Percentiles rank a stretch among this genome's conserved stretches.
Evolutionary conservation across 1,140 invertebrate genomes (phyloP).

Genomic region (Drosophila bocki): DNA sequence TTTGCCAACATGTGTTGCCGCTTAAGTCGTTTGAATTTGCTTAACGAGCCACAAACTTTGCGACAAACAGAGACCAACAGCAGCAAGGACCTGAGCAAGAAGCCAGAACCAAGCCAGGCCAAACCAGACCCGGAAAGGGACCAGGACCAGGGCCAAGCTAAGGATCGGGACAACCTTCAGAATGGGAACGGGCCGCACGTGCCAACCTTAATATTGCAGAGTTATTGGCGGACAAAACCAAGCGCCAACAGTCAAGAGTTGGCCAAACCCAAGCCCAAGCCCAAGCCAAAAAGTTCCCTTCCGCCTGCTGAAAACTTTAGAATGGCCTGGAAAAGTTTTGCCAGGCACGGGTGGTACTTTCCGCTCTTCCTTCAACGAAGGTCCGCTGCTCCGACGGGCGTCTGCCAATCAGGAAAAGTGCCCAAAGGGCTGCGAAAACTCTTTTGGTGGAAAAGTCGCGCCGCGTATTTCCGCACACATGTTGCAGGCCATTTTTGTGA

Average conservation of each 20-base stretch:
- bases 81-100: conserved; percentile 27
- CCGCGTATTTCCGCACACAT: conserved; percentile 80
- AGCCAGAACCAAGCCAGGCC: conserved; percentile 1
- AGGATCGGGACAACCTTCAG: conserved; percentile 1
- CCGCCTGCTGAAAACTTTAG: conserved; percentile 8
- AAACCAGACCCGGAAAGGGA: conserved; percentile 5
- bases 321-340: conserved; percentile 42
- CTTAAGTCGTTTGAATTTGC: conserved; percentile 83
- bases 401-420: conserved; percentile 72
- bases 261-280: conserved; percentile 47
- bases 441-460: conserved; percentile 77
- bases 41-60: conserved; percentile 83
- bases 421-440: conserved; percentile 67
- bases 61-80: conserved; percentile 66
- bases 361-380: not conserved
- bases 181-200: conserved; percentile 59
- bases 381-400: conserved; percentile 13
- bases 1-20: conserved; percentile 81
- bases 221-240: conserved; percentile 80
- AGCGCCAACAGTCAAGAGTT: conserved; percentile 78
- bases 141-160: conserved; percentile 5
- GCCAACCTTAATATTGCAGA: conserved; percentile 82
- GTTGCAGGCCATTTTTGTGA: conserved; percentile 79
- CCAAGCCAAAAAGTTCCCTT: conserved; percentile 70
- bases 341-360: conserved; percentile 19